Evolutionary conservation across 2,888 invertebrate genomes (phyloP), one percentile per base, ranked within the genome.

Genomic region (Entomobrya multifasciata): DNA sequence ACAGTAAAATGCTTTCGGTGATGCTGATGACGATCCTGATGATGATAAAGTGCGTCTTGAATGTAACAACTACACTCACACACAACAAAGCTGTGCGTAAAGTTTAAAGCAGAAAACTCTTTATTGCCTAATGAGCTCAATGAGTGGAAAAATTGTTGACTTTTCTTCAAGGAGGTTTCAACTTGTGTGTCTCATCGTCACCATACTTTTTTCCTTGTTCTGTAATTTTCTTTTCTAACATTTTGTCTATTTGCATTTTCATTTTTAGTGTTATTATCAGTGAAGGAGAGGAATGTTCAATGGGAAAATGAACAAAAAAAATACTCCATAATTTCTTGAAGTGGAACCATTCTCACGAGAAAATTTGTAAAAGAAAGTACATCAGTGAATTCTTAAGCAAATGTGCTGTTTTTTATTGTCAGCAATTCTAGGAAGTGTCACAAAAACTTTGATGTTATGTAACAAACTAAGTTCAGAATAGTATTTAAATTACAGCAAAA

Each of bases 61-160:
- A 44, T 70, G 47, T 8, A 30, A 72, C 49, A n/a, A 52, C 72
- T 22, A 27, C n/a, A 17, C n/a, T 20, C 25, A 20, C 49, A 49
- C 41, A 22, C 36, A 27, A 15, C 25, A 11, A 25, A 27, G 70
- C 15, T 22, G 13, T 70, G 25, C 15, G 44, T 49, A 72, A 72
- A 15, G 27, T 47, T n/a, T 47, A 47, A 52, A 72, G 72, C 25
- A 72, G 52, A 49, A 72, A 72, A 60, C 77, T 57, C 60, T 77
- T 57, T 77, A 77, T 77, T 77, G 60, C 77, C 78, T 79, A 79
- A 79, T 79, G 78, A 79, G 78, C 78, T 65, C 78, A 79, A 62
- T 79, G 78, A 79, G 60, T 27, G 47, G 62, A 62, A 79, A 77
- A 62, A 79, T 65, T 79, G 62, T 65, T 79, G 47, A 79, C 78